Evolutionary conservation across 2,797 vertebrate species (phyloP), one percentile per base, ranked within the genome.

Genomic region (Sebastes vulpes): DNA sequence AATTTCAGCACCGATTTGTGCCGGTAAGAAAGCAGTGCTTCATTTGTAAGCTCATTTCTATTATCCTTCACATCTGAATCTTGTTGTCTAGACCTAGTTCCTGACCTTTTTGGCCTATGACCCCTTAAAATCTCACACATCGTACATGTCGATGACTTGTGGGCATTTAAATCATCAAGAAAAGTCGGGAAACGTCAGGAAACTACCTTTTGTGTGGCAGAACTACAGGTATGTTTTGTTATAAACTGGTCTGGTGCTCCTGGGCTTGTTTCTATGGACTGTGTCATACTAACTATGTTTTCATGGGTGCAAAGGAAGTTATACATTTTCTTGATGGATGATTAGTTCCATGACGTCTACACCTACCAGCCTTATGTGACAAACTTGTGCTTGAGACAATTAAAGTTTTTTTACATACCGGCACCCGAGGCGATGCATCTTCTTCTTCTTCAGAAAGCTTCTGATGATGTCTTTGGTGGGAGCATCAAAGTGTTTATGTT

Each of bases 391-490:
- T 21, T 71, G 12, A 65, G 6, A 23, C 5, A 65, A 25, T 56
- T 1, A 0, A 14, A 25, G 18, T 54, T 46, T 82, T 28, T 46
- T 70, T 16, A 79, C 93, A 91, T 92, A 98, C 98, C 95, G 96
- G 96, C 96, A 97, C 79, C 98, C 97, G 9, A 99, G 96, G 26
- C 97, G 96, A 21, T 94, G 76, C 31, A 90, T 91, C 28, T 71
- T 46, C 38, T 94, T 97, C 95, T 97, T 98, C 79, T 95, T 97
- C 77, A 99, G 94, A 83, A 98, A 94, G 74, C 94, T 88, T 56
- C 58, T 88, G 79, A 98, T 97, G 76, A 98, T 95, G 23, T 97
- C 96, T 86, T 96, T 97, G 0, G 94, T 91, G 78, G 97, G 94
- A 21, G 92, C 89, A 9, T 97, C 96, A 80, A 99, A 98, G 84